Evolutionary conservation across 2,797 vertebrate species (phyloP).

Genomic region (Peromyscus melanophrys): DNA sequence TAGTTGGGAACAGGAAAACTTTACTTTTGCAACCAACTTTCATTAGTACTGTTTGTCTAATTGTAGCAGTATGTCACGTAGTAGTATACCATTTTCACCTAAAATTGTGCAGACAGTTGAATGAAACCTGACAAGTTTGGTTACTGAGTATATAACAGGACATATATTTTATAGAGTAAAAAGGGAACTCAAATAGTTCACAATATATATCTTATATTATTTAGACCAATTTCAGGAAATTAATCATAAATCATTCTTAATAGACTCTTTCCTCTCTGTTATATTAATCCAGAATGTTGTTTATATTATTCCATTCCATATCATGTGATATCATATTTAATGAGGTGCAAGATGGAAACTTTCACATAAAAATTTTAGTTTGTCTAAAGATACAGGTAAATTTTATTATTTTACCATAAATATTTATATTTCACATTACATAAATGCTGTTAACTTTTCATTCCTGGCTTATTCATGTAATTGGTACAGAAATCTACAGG

Average conservation of each 20-base stretch:
- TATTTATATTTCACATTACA: slow-evolving; percentile 12
- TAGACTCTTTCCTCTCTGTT: slow-evolving; percentile 19
- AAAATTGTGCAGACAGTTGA: neutral
- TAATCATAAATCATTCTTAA: slow-evolving; percentile 58
- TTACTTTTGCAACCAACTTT: slow-evolving; percentile 32
- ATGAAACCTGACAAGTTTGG: slow-evolving; percentile 2
- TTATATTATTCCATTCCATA: neutral
- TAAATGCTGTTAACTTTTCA: neutral
- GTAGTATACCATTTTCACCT: neutral
- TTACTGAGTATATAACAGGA: slow-evolving; percentile 19
- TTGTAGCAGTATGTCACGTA: neutral
- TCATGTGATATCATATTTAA: neutral
- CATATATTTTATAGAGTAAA: neutral
- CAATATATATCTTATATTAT: neutral
- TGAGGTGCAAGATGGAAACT: neutral
- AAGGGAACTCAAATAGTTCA: neutral
- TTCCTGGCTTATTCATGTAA: neutral
- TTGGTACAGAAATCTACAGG: neutral
- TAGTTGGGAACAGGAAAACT: neutral
- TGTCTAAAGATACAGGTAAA: neutral
- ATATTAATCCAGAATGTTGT: neutral
- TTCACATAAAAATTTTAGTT: neutral
- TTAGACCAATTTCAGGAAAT: neutral
- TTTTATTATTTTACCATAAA: neutral
- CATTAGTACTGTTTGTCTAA: neutral